phyloP scores from a whole-genome alignment of 2,113 vertebrate genomes.

The Hassar affinis region DNA sequence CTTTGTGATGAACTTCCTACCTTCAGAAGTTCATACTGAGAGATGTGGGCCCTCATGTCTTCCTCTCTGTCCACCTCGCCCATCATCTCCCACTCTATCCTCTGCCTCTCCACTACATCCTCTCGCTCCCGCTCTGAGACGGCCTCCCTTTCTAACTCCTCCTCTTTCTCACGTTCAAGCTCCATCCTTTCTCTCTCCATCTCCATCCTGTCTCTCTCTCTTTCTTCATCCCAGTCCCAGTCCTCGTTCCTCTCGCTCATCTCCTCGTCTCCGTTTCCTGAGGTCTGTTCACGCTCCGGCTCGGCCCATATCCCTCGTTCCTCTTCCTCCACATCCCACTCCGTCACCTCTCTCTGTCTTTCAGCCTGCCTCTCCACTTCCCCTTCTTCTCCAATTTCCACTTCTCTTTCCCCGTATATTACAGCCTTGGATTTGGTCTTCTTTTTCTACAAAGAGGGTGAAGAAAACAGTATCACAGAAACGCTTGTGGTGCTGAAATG shows the following conservation, averaged over 20 bases:
- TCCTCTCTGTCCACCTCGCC: slow-evolving; percentile 56
- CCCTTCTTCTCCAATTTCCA: slow-evolving; percentile 20
- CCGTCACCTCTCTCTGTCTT: background rate
- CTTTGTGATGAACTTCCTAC: slow-evolving; percentile 50
- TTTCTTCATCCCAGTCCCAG: slow-evolving; percentile 60
- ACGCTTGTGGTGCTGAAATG: background rate
- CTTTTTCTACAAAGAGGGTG: slow-evolving; percentile 51
- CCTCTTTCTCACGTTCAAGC: slow-evolving; percentile 42
- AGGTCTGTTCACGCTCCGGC: slow-evolving; percentile 33
- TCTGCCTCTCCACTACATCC: slow-evolving; percentile 48
- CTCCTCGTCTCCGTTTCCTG: slow-evolving; percentile 54
- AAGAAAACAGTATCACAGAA: background rate
- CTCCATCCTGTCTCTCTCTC: slow-evolving; percentile 56
- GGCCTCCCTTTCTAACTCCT: slow-evolving; percentile 39
- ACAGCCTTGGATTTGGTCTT: slow-evolving; percentile 49
- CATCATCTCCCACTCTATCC: slow-evolving; percentile 60
- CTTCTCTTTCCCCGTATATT: background rate
- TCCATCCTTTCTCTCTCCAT: slow-evolving; percentile 49
- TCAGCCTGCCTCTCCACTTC: slow-evolving; percentile 21
- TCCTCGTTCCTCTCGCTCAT: slow-evolving; percentile 60
- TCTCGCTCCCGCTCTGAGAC: background rate
- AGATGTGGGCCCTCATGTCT: slow-evolving; percentile 48
- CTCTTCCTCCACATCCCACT: slow-evolving; percentile 13
- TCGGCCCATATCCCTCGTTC: background rate
- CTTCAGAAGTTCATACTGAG: slow-evolving; percentile 67